phyloP scores from a whole-genome alignment of 2,797 vertebrate genomes.

The Lerista edwardsae region DNA sequence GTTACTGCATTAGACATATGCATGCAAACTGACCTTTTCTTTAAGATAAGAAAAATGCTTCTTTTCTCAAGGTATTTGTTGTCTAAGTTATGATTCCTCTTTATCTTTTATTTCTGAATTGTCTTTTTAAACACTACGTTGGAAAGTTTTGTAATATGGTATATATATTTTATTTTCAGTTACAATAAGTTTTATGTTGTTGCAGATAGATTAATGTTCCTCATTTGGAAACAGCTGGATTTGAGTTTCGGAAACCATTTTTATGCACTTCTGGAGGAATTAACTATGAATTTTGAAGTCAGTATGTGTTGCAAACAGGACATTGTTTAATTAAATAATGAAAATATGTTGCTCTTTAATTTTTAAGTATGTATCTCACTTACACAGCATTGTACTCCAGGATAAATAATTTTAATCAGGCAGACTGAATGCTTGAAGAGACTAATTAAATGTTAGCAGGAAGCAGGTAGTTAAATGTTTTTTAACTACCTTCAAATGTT shows the following conservation, averaged over 20 bases:
- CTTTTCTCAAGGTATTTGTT: not conserved
- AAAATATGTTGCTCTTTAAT: slow-evolving; percentile 28
- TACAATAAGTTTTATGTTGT: not conserved
- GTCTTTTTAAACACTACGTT: not conserved
- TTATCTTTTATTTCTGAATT: not conserved
- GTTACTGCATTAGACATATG: slow-evolving; percentile 13
- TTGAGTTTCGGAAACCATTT: not conserved
- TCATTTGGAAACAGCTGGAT: not conserved
- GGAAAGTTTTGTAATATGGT: not conserved
- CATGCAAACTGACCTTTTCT: not conserved
- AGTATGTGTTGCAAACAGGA: slow-evolving; percentile 33
- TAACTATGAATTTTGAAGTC: slow-evolving; percentile 3
- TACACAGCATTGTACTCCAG: slow-evolving; percentile 30
- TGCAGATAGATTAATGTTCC: not conserved
- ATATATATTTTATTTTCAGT: not conserved
- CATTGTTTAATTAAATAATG: not conserved
- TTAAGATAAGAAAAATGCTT: not conserved
- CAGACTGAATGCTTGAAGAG: too few relatives aligned
- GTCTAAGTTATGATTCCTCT: not conserved
- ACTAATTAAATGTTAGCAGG: too few relatives aligned
- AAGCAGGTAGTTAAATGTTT: too few relatives aligned
- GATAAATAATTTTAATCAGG: slow-evolving; percentile 31
- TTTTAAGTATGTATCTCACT: slow-evolving; percentile 51
- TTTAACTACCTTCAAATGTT: too few relatives aligned
- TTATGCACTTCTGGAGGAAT: slow-evolving; percentile 4